Percentiles rank a stretch among this genome's conserved stretches.
These are phyloP conservation scores for Nothocercus nigrocapillus DNA, from an alignment of 2,113 vertebrate species.

Conservation along the genomic window DNA sequence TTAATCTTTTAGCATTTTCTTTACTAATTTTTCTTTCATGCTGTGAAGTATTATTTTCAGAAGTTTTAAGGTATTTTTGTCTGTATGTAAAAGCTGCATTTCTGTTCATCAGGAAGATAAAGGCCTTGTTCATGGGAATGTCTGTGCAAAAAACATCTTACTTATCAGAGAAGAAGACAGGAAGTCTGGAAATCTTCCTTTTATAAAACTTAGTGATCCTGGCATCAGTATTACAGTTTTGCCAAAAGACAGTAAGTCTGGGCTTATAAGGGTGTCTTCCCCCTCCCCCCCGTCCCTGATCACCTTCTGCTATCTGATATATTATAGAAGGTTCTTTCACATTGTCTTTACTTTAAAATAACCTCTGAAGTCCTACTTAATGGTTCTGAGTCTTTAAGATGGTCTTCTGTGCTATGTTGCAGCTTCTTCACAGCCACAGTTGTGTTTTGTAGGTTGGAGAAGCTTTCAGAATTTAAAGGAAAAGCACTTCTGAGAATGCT, in stretches of 20 bases:
- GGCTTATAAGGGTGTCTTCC: background rate
- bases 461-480: background rate
- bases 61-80: background rate
- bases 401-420: too few species aligned
- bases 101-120: conserved; percentile 89
- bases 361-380: background rate
- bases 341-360: background rate
- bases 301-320: background rate
- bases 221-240: conserved; percentile 93
- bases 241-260: conserved; percentile 90
- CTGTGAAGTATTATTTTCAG: background rate
- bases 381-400: background rate
- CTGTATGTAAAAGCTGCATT: conserved; percentile 35
- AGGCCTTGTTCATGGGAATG: conserved; percentile 90
- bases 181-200: conserved; percentile 89
- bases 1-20: background rate
- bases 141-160: conserved; percentile 95
- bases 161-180: conserved; percentile 95
- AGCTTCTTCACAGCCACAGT: too few species aligned
- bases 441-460: background rate
- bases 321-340: background rate
- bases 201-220: conserved; percentile 97
- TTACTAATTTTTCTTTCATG: background rate
- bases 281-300: background rate
- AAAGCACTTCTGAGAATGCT: background rate